These are phyloP conservation scores for Puffinus mauretanicus DNA, from an alignment of 2,113 vertebrate species.

Conservation along the genomic window DNA sequence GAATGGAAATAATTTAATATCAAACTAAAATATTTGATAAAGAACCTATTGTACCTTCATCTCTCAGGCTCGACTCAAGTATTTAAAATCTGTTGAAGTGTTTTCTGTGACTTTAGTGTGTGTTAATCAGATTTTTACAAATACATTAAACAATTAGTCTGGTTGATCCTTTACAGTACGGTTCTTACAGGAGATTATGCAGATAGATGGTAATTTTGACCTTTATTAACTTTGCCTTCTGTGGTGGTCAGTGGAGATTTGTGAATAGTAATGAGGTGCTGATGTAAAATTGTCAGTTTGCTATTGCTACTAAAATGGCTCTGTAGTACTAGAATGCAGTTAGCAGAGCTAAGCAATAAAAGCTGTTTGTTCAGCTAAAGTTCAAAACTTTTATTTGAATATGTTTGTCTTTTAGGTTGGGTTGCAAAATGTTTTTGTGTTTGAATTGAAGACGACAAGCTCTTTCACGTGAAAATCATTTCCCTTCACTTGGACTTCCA, in stretches of 20 bases:
- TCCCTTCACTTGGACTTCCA: constrained; percentile 24
- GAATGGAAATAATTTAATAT: constrained; percentile 63
- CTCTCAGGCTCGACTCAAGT: background rate
- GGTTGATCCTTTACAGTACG: background rate
- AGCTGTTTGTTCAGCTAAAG: constrained; percentile 22
- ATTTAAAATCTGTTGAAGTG: background rate
- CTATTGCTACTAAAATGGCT: background rate
- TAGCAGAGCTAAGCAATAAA: constrained; percentile 8
- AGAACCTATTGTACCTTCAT: constrained; percentile 4
- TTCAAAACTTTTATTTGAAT: constrained; percentile 36
- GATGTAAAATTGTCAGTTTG: constrained; percentile 8
- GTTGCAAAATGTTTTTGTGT: background rate
- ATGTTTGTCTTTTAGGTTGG: background rate
- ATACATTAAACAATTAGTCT: background rate
- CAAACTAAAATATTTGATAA: constrained; percentile 55
- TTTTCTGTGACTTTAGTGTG: background rate
- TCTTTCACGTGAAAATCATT: constrained; percentile 10
- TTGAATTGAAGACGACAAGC: background rate
- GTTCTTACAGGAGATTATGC: constrained; percentile 3
- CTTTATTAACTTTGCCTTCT: constrained; percentile 13
- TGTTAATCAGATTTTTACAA: background rate
- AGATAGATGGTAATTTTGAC: constrained; percentile 17
- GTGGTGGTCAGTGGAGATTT: constrained; percentile 9
- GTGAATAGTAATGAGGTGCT: background rate
- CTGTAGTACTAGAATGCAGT: background rate